Evolutionary conservation across 1,140 invertebrate species (phyloP).

Genomic region (Papilio polytes): DNA sequence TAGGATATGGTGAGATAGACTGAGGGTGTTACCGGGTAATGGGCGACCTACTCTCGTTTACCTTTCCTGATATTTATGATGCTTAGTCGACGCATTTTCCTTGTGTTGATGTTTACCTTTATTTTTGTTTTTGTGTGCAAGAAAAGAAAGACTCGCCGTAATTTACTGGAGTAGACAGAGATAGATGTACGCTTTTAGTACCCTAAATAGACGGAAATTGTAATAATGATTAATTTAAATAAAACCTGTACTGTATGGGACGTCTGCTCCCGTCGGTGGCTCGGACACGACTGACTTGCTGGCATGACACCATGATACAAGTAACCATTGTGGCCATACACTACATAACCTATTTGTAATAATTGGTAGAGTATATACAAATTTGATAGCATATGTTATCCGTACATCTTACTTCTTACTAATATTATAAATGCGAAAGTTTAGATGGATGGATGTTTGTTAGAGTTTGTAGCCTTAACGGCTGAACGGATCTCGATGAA

Average conservation of each 20-base stretch:
- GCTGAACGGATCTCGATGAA: too few species aligned
- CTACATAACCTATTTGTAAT: not conserved
- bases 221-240: too few species aligned
- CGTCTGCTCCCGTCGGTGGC: too few species aligned
- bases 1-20: constrained; percentile 18
- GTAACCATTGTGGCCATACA: too few species aligned
- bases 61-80: constrained; percentile 12
- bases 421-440: too few species aligned
- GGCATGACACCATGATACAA: too few species aligned
- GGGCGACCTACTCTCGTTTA: constrained; percentile 9
- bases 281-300: too few species aligned
- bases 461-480: too few species aligned
- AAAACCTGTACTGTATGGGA: too few species aligned
- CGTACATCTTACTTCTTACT: too few species aligned
- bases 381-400: not conserved
- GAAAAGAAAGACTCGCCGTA: not conserved
- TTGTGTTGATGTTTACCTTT: not conserved
- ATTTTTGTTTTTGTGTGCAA: not conserved
- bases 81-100: constrained; percentile 17
- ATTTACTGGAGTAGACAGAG: not conserved
- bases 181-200: not conserved
- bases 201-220: too few species aligned
- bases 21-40: constrained; percentile 18
- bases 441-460: too few species aligned
- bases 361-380: not conserved